Base-by-base conservation (phyloP, 2,888 invertebrate species). In the Drosophila dives region DNA sequence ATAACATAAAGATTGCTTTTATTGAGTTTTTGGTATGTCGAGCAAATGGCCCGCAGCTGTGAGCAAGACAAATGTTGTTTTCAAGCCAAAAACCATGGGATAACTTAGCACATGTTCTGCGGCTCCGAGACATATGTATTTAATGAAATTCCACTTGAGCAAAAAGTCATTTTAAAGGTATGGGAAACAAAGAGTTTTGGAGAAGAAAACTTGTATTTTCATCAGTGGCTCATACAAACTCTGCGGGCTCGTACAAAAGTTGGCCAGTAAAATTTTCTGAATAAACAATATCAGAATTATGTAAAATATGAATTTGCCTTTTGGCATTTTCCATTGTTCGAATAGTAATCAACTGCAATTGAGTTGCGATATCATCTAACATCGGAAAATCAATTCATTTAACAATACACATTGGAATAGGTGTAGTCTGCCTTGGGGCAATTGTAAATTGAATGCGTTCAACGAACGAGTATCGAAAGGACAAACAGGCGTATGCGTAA, bases 401-500 rank as follows among this genome's bases (percentile, higher is more conserved):
- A 15, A 15, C 4, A 29, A 49, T 61, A n/a, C 11, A 48, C 36
- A 38, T 54, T 17, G 15, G 33, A 45, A 32, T 38, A 38, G 34
- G n/a, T 62, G n/a, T 26, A 32, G 26, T 29, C 45, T 45, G 11
- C 42, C 64, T 61, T 66, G 54, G 67, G 66, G 67, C 53, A 64
- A 71, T 83, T 83, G 75, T 83, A 71, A 81, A 75, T 78, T 60
- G 75, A 72, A 55, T 32, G 17, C 53, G 34, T 20, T 50, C 17
- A 60, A 42, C 34, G 36, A 29, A 58, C 64, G 50, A 55, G 58
- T 64, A 50, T 50, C 32, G 15, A 40, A 34, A 33, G 34, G 54
- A 66, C 80, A 76, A 69, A 74, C 76, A 67, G 58, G 65, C 66
- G 80, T 78, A 80, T 78, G 69, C 64, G 84, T 71, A 76, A 86